Percentiles rank a stretch among this genome's conserved stretches.
These are phyloP conservation scores for Andrena hattorfiana DNA, from an alignment of 2,888 invertebrate genomes.

Conservation along the genomic window DNA sequence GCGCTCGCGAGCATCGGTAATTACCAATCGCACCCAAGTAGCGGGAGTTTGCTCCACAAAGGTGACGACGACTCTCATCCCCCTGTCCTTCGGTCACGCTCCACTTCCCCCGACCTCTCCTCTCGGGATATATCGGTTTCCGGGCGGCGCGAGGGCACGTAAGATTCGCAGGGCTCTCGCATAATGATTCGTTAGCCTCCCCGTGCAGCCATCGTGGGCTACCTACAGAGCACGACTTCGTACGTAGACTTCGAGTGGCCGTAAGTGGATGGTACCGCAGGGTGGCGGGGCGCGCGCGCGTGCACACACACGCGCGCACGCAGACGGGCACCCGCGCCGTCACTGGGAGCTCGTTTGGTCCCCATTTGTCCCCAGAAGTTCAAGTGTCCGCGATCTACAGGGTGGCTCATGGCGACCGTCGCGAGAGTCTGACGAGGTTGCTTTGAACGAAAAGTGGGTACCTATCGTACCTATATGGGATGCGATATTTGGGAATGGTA, in stretches of 20 bases:
- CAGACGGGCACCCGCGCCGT: slow-evolving; percentile 16
- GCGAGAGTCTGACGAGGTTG: too few species aligned
- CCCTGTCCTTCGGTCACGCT: slow-evolving; percentile 12
- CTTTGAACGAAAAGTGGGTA: too few species aligned
- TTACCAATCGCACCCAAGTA: not conserved
- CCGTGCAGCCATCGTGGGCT: slow-evolving; percentile 40
- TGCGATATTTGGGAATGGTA: too few species aligned
- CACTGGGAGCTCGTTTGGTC: slow-evolving; percentile 73
- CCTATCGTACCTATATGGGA: too few species aligned
- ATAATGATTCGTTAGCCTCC: slow-evolving; percentile 67
- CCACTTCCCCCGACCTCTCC: slow-evolving; percentile 33
- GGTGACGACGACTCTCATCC: not conserved
- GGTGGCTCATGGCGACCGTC: not conserved
- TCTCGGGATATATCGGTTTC: slow-evolving; percentile 38
- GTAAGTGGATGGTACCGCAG: slow-evolving; percentile 68
- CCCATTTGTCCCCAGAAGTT: slow-evolving; percentile 77
- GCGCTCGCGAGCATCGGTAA: not conserved
- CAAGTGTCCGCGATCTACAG: slow-evolving; percentile 66
- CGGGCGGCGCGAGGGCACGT: slow-evolving; percentile 32
- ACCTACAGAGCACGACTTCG: slow-evolving; percentile 60
- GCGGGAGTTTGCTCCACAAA: not conserved
- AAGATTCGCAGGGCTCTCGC: slow-evolving; percentile 55
- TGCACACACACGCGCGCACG: not conserved
- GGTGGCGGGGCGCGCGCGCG: slow-evolving; percentile 31
- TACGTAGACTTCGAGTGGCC: slow-evolving; percentile 69